phyloP scores from a whole-genome alignment of 2,113 vertebrate genomes.

The Dromas ardeola region DNA sequence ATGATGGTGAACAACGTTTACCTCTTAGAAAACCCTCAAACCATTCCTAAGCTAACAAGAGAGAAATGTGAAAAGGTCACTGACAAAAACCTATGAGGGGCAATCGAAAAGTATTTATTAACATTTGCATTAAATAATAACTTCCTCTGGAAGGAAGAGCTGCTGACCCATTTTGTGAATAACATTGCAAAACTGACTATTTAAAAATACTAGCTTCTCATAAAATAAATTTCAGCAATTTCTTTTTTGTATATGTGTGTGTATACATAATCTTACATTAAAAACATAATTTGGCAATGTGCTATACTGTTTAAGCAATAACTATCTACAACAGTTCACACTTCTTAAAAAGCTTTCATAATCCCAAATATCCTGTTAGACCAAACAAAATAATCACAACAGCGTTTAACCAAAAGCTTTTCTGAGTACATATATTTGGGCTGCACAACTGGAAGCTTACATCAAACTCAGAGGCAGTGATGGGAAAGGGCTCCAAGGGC shows the following conservation, averaged over 20 bases:
- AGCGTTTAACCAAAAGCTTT: not conserved
- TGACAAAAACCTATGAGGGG: not conserved
- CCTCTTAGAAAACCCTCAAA: not conserved
- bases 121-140: not conserved
- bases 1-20: slow-evolving; percentile 2
- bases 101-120: not conserved
- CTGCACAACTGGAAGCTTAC: not conserved
- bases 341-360: not conserved
- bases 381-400: not conserved
- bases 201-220: not conserved
- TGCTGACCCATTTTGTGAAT: not conserved
- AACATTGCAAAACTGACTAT: not conserved
- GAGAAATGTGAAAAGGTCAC: not conserved
- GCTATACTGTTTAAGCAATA: not conserved
- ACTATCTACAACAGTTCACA: not conserved
- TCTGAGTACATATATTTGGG: not conserved
- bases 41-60: not conserved
- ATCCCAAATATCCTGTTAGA: not conserved
- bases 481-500: not conserved
- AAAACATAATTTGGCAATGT: not conserved
- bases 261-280: not conserved
- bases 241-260: not conserved
- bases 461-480: not conserved
- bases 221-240: not conserved
- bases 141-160: not conserved